A percentile compares a stretch with the other conserved stretches of the same genome.
Evolutionary conservation across 2,888 invertebrate genomes (phyloP).

Genomic region (Lomographa bimaculata): DNA sequence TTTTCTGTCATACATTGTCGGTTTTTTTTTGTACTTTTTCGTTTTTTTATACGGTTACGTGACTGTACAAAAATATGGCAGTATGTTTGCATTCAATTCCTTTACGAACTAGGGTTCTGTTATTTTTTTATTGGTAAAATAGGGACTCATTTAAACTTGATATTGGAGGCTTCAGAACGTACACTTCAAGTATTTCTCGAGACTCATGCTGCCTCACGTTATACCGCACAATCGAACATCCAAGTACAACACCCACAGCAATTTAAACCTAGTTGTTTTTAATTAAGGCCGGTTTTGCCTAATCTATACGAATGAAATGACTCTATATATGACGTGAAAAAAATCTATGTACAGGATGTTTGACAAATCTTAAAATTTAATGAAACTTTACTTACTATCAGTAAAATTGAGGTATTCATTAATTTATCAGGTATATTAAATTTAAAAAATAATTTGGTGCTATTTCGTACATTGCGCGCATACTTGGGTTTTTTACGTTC

Average conservation of each 20-base stretch:
- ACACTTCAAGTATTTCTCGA: slow-evolving; percentile 25
- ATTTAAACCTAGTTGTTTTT: slow-evolving; percentile 54
- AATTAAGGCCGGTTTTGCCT: slow-evolving; percentile 79
- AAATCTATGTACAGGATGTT: slow-evolving; percentile 72
- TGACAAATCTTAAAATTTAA: slow-evolving; percentile 59
- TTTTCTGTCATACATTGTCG: slow-evolving; percentile 25
- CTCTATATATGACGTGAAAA: slow-evolving; percentile 49
- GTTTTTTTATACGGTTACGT: slow-evolving; percentile 47
- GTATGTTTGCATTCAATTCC: slow-evolving; percentile 79
- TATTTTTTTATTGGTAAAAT: slow-evolving; percentile 19
- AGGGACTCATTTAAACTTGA: slow-evolving; percentile 24
- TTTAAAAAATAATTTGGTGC: slow-evolving; percentile 42
- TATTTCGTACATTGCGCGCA: slow-evolving; percentile 44
- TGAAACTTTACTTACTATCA: slow-evolving; percentile 52
- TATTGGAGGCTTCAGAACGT: slow-evolving; percentile 22
- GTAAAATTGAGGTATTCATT: slow-evolving; percentile 55
- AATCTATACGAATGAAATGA: slow-evolving; percentile 70
- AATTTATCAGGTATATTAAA: slow-evolving; percentile 43
- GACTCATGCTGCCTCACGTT: slow-evolving; percentile 22
- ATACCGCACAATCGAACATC: slow-evolving; percentile 43
- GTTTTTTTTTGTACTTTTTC: slow-evolving; percentile 53
- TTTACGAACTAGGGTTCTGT: slow-evolving; percentile 47
- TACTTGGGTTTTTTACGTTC: slow-evolving; percentile 37
- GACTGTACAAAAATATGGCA: slow-evolving; percentile 75
- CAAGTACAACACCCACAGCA: slow-evolving; percentile 42